Base-by-base conservation (phyloP, 2,888 invertebrate species). In the Diarsia dahlii region DNA sequence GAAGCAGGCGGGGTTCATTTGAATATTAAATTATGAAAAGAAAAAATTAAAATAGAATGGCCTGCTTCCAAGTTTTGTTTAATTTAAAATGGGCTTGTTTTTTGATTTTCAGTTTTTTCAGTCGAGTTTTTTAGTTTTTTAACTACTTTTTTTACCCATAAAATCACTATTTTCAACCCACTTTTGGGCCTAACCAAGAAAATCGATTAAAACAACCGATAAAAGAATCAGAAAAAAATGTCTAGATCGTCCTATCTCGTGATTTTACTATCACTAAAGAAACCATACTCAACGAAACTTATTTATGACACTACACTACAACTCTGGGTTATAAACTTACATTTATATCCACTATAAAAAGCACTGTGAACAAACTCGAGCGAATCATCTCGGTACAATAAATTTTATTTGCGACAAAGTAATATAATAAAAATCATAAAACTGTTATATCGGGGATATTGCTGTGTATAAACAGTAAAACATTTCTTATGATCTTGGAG, bases 401-500 rank as follows among this genome's bases (percentile, higher is more conserved):
- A 78, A 77, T 71, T 85, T 84, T 86, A 84, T 87, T 84, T 72
- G 84, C 52, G 72, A 72, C 72, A 66, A 71, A 85, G 78, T 78
- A 78, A 78, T 84, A 78, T 85, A 82, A 85, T 85, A 75, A 65
- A 76, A 77, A 72, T 76, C 63, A 84, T 81, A 87, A 87, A 85
- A 87, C 56, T 79, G 76, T 81, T 82, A 76, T 84, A 70, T 74
- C 64, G 54, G 39, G 12, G 63, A 65, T 82, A 69, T 78, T 71
- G 72, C 64, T 58, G 48, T 60, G 63, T 64, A 20, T 23, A 54
- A 78, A 74, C 71, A 74, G 60, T 85, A 76, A 84, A 80, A 74
- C 23, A 71, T 64, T 80, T 58, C 23, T 80, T 81, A 80, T 39
- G 65, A 76, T 69, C 48, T 71, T 69, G 62, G n/a, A 58, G 46